These are phyloP conservation scores for Meriones unguiculatus DNA, from an alignment of 2,113 vertebrate genomes.

Conservation along the genomic window DNA sequence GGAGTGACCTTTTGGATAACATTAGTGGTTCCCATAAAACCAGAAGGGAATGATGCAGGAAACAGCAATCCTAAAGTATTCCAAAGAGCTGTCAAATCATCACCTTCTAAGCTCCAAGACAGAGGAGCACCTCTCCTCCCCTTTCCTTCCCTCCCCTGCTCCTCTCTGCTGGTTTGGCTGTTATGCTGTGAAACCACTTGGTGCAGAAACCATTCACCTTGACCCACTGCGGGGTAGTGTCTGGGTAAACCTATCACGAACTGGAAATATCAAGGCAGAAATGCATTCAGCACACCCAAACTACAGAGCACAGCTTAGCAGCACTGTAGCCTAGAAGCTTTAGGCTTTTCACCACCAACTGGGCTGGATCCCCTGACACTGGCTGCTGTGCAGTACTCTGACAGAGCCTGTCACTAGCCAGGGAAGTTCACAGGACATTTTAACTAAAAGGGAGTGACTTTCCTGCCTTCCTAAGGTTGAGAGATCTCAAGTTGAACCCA, in stretches of 20 bases:
- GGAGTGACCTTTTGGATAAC: neutral
- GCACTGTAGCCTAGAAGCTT: neutral
- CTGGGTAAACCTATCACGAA: neutral
- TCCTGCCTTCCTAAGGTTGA: neutral
- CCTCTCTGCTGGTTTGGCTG: neutral
- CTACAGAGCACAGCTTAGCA: neutral
- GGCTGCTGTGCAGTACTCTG: neutral
- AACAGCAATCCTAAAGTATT: neutral
- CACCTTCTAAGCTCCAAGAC: neutral
- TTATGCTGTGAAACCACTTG: neutral
- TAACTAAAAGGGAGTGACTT: neutral
- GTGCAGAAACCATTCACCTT: fast-evolving
- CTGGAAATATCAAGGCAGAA: neutral
- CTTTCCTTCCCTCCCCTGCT: neutral
- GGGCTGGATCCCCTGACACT: neutral
- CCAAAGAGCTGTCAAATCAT: neutral
- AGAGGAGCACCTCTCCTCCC: neutral
- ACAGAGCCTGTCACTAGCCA: no score
- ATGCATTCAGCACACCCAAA: neutral
- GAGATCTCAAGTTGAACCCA: neutral
- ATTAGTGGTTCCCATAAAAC: neutral
- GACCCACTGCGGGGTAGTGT: neutral
- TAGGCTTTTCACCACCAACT: neutral
- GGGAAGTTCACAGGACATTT: neutral
- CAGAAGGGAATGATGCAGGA: neutral